A percentile compares a stretch with the other conserved stretches of the same genome.
Conservation (phyloP, 2,113 vertebrate genomes). For the Thermophis baileyi region DNA sequence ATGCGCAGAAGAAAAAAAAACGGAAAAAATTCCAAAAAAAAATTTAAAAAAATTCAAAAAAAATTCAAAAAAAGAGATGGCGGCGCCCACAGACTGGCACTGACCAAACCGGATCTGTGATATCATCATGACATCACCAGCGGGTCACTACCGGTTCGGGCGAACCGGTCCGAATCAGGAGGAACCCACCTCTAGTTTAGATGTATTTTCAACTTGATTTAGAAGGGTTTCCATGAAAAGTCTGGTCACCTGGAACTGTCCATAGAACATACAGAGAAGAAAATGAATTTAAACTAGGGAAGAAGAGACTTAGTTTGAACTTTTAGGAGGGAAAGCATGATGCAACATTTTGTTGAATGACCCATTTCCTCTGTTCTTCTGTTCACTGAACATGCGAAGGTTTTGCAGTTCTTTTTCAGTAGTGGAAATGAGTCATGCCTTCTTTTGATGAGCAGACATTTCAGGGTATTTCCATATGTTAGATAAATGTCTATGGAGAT, state of each 20-base stretch:
- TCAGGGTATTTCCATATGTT: background rate
- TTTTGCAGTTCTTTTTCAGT: background rate
- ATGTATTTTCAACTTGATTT: background rate
- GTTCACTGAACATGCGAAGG: background rate
- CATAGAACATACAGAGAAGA: background rate
- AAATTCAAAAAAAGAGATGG: no score
- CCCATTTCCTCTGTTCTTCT: background rate
- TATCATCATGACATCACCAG: no score
- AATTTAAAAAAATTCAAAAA: no score
- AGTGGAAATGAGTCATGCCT: background rate
- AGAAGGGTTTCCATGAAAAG: background rate
- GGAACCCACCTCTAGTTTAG: no score
- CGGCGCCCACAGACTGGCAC: no score
- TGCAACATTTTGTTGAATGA: background rate
- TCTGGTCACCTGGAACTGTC: background rate
- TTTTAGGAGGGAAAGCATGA: background rate
- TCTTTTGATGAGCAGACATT: no score
- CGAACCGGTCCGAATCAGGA: no score
- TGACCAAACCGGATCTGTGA: no score
- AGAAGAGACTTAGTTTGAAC: background rate
- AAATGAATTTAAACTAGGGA: background rate
- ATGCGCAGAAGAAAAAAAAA: no score
- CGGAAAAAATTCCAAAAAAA: no score
- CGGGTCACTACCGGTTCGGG: no score
- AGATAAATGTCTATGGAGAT: background rate